A percentile compares a stretch with the other conserved stretches of the same genome.
phyloP scores from a whole-genome alignment of 2,888 invertebrate species.

The Thecophora atra region DNA sequence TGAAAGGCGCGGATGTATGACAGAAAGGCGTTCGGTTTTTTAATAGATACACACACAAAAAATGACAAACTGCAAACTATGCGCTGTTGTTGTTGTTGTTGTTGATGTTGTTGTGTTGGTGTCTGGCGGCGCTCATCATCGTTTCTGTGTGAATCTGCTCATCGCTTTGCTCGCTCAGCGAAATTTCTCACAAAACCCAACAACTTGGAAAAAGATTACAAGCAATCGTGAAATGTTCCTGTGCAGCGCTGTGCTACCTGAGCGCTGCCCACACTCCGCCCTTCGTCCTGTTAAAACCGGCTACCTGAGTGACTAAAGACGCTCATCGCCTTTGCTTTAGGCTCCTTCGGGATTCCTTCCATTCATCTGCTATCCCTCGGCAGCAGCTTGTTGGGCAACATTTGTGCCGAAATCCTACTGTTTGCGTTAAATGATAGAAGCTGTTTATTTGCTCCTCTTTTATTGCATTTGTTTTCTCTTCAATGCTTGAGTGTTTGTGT shows the following conservation, averaged over 20 bases:
- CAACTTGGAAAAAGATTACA: slow-evolving; percentile 33
- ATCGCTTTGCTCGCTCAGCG: slow-evolving; percentile 8
- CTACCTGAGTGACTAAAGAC: background rate
- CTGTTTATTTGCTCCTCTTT: background rate
- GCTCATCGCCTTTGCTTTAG: background rate
- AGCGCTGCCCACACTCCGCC: background rate
- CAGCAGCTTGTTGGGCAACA: slow-evolving; percentile 9
- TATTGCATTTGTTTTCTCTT: background rate
- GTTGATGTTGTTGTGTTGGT: too few relatives aligned
- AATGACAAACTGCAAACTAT: slow-evolving; percentile 29
- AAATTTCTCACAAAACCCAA: slow-evolving; percentile 22
- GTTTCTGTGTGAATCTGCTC: slow-evolving; percentile 14
- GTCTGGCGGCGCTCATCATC: background rate
- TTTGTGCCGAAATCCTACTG: slow-evolving; percentile 8
- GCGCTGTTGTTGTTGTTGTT: too few relatives aligned
- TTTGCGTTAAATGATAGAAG: background rate
- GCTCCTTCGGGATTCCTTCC: background rate
- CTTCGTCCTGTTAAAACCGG: background rate
- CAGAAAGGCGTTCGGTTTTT: slow-evolving; percentile 35
- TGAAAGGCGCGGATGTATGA: slow-evolving; percentile 34
- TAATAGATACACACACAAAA: slow-evolving; percentile 35
- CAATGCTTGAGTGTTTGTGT: slow-evolving; percentile 1
- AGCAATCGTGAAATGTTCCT: slow-evolving; percentile 20
- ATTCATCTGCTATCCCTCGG: background rate
- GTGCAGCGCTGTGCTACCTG: slow-evolving; percentile 8